phyloP scores from a whole-genome alignment of 2,113 vertebrate species.

The Sylvicapra grimmia region DNA sequence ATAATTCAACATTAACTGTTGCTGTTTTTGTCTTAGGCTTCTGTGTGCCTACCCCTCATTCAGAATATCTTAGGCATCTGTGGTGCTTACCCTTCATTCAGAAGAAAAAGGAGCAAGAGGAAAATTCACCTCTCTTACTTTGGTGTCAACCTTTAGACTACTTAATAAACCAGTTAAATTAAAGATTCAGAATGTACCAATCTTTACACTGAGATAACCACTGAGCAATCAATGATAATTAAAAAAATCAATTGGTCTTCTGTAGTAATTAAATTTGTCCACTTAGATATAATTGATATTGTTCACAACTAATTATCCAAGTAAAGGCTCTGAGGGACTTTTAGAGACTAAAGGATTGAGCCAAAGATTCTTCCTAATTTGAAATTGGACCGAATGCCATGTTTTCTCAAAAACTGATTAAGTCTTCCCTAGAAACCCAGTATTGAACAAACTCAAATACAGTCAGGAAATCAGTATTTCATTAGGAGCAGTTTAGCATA shows the following conservation, averaged over 20 bases:
- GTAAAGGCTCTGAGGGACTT: conserved; percentile 72
- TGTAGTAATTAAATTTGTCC: conserved; percentile 82
- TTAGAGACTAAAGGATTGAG: conserved; percentile 69
- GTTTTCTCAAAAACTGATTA: conserved; percentile 61
- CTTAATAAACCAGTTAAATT: conserved; percentile 80
- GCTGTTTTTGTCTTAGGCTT: neutral
- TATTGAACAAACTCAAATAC: conserved; percentile 50
- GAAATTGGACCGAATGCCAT: conserved; percentile 53
- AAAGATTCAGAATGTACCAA: conserved; percentile 75
- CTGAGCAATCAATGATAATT: conserved; percentile 80
- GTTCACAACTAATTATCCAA: conserved; percentile 78
- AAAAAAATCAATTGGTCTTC: conserved; percentile 81
- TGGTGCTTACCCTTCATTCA: conserved; percentile 34
- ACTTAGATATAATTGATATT: conserved; percentile 83
- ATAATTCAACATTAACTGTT: conserved; percentile 17
- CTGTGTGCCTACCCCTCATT: conserved; percentile 27
- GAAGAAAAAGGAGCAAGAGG: conserved; percentile 26
- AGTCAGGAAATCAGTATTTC: conserved; percentile 51
- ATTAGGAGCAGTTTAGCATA: conserved; percentile 24
- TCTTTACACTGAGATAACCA: conserved; percentile 77
- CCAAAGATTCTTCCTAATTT: conserved; percentile 67
- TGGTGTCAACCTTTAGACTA: conserved; percentile 72
- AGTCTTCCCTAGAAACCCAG: conserved; percentile 64
- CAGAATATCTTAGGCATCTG: conserved; percentile 34
- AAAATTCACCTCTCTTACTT: conserved; percentile 48